Evolutionary conservation across 2,113 vertebrate species (phyloP), one percentile per base, ranked within the genome.

Genomic region (Lamprologus callipterus): DNA sequence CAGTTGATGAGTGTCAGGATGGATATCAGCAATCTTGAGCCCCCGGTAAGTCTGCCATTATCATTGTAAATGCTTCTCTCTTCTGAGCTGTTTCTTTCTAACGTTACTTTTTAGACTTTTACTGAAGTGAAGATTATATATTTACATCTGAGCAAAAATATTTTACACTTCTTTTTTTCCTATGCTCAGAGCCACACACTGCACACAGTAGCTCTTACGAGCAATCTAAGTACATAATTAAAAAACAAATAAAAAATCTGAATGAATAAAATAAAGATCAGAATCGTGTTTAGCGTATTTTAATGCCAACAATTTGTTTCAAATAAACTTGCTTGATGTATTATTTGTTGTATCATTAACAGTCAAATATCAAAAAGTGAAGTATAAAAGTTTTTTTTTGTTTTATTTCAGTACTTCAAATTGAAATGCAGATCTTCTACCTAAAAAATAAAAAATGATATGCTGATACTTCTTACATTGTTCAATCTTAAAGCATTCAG

Each of bases 1-100:
- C 83, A 88, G 87, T 81, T 91, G 92, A 92, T 9, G 51, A 90
- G 85, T 91, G 94, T 92, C 89, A 85, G 81, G 87, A 93, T 90
- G 45, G 82, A 93, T 93, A 89, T 87, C 63, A 89, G 54, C 17
- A 11, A 93, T 90, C 87, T 85, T 84, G 82, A 92, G 85, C 87
- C 90, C 21, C 88, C 80, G 85, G 89, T 90, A 89, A 88, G 82
- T 87, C 79, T 92, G 88, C 83, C 89, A 85, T 92, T 91, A 91
- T 88, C 80, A 37, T 87, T 57, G 81, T 84, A 88, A 81, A 83
- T 53, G 58, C 78, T 68, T 89, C 57, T 68, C 60, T 70, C 19
- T 57, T 57, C 42, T 68, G 19, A 65, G 87, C 84, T 57, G 40
- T 57, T 35, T 10, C 37, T 17, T 85, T 82, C 9, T 80, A 78